phyloP scores from a whole-genome alignment of 2,113 vertebrate species.

The Antigone vipio region DNA sequence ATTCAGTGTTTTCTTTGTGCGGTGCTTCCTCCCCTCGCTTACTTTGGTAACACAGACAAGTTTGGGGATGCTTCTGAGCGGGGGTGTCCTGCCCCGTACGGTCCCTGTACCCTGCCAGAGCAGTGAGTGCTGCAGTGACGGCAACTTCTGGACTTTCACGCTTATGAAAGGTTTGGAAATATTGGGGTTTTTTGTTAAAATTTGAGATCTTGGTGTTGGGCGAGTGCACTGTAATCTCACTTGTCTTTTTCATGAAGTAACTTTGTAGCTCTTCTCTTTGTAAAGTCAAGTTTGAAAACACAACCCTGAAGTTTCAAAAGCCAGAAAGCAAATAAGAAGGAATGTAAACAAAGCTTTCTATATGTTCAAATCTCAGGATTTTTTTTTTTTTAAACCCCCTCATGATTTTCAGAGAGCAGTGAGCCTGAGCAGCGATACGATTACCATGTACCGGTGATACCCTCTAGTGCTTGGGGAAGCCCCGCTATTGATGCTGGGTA shows the following conservation, averaged over 20 bases:
- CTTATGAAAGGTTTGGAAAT: not conserved
- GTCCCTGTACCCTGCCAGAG: not conserved
- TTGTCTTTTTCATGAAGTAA: not conserved
- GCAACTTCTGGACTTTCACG: not conserved
- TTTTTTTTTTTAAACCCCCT: not conserved
- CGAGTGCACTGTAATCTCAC: not conserved
- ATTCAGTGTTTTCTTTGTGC: fast-evolving
- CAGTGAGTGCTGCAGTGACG: fast-evolving
- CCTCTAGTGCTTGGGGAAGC: not conserved
- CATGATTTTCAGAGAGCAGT: not conserved
- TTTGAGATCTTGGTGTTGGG: fast-evolving
- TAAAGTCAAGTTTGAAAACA: not conserved
- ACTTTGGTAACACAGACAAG: not conserved
- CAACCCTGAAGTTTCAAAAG: not conserved
- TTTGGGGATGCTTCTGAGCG: not conserved
- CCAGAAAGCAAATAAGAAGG: not conserved
- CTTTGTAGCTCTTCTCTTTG: not conserved
- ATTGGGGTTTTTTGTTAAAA: not conserved
- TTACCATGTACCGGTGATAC: not conserved
- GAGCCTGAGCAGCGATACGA: not conserved
- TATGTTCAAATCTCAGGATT: not conserved
- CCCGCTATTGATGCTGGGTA: not conserved
- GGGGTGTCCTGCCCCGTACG: fast-evolving
- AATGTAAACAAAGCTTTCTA: fast-evolving
- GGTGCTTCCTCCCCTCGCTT: not conserved